These are phyloP conservation scores for Brienomyrus brachyistius DNA, from an alignment of 2,113 vertebrate species.

Conservation along the genomic window DNA sequence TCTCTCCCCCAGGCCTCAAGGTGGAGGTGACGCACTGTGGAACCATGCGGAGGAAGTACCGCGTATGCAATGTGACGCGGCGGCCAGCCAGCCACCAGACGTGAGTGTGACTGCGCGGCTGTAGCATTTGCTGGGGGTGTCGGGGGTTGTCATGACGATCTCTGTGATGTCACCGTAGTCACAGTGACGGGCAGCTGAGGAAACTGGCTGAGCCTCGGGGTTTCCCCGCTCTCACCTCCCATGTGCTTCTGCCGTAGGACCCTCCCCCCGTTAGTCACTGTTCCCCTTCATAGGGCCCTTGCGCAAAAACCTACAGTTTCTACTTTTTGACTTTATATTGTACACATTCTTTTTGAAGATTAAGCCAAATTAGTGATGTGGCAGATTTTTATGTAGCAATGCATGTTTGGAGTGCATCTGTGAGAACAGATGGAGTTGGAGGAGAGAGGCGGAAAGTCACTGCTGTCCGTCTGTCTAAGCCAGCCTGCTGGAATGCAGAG, in stretches of 20 bases:
- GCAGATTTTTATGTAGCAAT: not conserved
- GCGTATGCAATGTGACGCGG: constrained; percentile 95
- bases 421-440: not conserved
- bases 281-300: not conserved
- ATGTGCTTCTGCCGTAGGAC: not conserved
- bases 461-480: not conserved
- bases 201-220: not conserved
- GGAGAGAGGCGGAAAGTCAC: not conserved
- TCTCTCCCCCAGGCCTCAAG: constrained; percentile 75
- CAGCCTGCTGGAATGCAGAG: not conserved
- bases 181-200: not conserved
- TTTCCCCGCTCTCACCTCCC: not conserved
- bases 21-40: constrained; percentile 99
- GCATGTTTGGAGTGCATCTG: not conserved
- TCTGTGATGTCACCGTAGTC: constrained; percentile 4
- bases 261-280: not conserved
- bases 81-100: constrained; percentile 97
- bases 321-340: not conserved
- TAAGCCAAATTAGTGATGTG: too few species aligned
- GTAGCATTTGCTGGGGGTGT: constrained; percentile 1
- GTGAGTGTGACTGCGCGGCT: constrained; percentile 62
- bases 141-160: not conserved
- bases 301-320: not conserved
- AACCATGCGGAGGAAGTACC: constrained; percentile 97
- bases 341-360: not conserved